Percentiles rank a stretch among this genome's conserved stretches.
phyloP scores from a whole-genome alignment of 2,113 vertebrate genomes.

The Cryptomyrus ogoouensis region DNA sequence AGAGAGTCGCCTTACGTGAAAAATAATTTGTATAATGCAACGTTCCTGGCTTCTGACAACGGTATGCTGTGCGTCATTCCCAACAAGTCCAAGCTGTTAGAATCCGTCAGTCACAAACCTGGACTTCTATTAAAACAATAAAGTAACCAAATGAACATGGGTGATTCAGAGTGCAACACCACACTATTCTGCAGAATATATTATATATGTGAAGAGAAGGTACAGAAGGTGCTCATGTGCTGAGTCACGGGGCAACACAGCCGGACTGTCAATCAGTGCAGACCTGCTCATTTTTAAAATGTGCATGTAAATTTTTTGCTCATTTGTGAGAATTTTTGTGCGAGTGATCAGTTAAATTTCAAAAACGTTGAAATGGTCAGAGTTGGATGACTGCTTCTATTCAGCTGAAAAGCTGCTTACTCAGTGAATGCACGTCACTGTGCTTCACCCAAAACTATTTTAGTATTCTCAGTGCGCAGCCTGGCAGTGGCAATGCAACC shows the following conservation, averaged over 20 bases:
- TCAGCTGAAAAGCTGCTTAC: constrained; percentile 11
- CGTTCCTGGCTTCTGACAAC: constrained; percentile 88
- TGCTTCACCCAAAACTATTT: background rate
- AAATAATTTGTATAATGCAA: constrained; percentile 92
- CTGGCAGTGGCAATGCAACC: background rate
- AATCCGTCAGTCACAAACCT: background rate
- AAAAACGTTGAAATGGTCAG: background rate
- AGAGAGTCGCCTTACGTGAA: constrained; percentile 89
- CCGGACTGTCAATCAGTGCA: background rate
- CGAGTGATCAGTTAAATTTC: background rate
- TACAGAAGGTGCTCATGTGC: background rate
- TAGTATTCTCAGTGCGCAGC: constrained; percentile 9
- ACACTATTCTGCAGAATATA: background rate
- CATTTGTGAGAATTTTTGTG: background rate
- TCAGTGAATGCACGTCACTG: background rate
- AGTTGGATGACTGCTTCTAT: constrained; percentile 7
- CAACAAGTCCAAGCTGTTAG: background rate
- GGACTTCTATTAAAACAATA: background rate
- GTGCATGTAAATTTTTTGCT: background rate
- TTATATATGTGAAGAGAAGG: background rate
- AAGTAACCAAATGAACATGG: background rate
- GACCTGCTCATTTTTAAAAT: background rate
- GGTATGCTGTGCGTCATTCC: constrained; percentile 60
- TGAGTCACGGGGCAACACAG: background rate
- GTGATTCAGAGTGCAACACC: background rate